Evolutionary conservation across 2,888 invertebrate genomes (phyloP).

Genomic region (Labia minor): DNA sequence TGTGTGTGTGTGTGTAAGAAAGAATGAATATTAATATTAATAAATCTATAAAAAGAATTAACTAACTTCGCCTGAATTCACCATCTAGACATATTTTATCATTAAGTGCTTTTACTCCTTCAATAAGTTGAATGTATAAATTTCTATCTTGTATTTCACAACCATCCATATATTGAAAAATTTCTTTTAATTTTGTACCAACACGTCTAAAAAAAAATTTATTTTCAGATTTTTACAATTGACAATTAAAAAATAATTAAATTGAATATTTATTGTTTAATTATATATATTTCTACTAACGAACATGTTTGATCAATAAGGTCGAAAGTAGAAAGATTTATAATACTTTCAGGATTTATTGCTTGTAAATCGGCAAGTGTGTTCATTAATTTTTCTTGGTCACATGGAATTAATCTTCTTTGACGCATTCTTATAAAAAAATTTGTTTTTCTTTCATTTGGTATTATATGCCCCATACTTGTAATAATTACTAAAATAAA

Average conservation of each 20-base stretch:
- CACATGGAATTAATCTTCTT: constrained; percentile 28
- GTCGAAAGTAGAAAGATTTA: constrained; percentile 37
- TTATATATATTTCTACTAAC: too few species aligned
- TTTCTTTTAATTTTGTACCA: constrained; percentile 31
- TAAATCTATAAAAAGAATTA: too few species aligned
- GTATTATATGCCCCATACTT: too few species aligned
- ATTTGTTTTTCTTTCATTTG: too few species aligned
- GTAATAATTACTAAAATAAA: too few species aligned
- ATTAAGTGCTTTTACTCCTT: constrained; percentile 38
- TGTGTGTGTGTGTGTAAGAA: too few species aligned
- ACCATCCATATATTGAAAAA: constrained; percentile 35
- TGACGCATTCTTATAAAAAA: too few species aligned
- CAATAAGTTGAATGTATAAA: constrained; percentile 39
- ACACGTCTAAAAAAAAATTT: neutral
- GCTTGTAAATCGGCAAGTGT: constrained; percentile 42
- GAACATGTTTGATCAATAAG: constrained; percentile 36
- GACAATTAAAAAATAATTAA: neutral
- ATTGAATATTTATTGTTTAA: too few species aligned
- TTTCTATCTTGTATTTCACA: constrained; percentile 37
- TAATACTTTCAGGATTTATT: constrained; percentile 44
- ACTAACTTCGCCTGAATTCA: constrained; percentile 21
- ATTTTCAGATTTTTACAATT: neutral
- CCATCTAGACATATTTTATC: constrained; percentile 36
- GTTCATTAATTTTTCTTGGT: constrained; percentile 39
- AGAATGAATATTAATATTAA: too few species aligned